A percentile compares a stretch with the other conserved stretches of the same genome.
phyloP scores from a whole-genome alignment of 2,113 vertebrate species.

The Cavia porcellus region DNA sequence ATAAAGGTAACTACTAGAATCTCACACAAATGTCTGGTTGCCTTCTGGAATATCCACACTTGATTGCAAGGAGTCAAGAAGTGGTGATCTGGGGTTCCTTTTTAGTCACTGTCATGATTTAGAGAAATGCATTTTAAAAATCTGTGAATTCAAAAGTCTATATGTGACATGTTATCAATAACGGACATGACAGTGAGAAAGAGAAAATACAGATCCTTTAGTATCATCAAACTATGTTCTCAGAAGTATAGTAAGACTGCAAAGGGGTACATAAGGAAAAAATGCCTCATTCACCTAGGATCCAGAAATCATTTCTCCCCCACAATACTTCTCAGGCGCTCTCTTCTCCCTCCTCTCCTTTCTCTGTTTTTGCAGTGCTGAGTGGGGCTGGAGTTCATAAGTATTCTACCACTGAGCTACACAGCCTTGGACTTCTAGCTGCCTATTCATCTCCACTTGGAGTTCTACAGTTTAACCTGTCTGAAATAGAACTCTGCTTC shows the following conservation, averaged over 20 bases:
- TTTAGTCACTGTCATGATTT: conserved; percentile 11
- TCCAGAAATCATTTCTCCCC: neutral
- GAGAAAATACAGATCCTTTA: conserved; percentile 43
- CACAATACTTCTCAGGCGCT: neutral
- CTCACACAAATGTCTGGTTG: conserved; percentile 6
- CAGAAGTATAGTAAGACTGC: neutral
- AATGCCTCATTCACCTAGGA: neutral
- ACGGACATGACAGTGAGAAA: neutral
- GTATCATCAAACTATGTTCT: conserved; percentile 39
- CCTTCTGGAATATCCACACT: conserved; percentile 12
- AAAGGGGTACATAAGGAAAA: neutral
- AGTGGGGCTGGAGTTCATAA: neutral
- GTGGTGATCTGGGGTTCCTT: neutral
- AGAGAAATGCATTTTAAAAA: conserved; percentile 17
- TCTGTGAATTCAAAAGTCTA: neutral
- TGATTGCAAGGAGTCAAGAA: conserved; percentile 6
- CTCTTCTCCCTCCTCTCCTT: neutral
- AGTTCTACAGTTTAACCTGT: neutral
- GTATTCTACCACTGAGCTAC: neutral
- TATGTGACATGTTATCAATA: conserved; percentile 11
- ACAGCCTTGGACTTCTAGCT: neutral
- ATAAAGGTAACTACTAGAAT: neutral
- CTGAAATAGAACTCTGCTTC: neutral
- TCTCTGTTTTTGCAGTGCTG: neutral
- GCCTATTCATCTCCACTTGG: neutral